These are phyloP conservation scores for Meandrusa payeni DNA, from an alignment of 2,888 invertebrate genomes.

Conservation along the genomic window DNA sequence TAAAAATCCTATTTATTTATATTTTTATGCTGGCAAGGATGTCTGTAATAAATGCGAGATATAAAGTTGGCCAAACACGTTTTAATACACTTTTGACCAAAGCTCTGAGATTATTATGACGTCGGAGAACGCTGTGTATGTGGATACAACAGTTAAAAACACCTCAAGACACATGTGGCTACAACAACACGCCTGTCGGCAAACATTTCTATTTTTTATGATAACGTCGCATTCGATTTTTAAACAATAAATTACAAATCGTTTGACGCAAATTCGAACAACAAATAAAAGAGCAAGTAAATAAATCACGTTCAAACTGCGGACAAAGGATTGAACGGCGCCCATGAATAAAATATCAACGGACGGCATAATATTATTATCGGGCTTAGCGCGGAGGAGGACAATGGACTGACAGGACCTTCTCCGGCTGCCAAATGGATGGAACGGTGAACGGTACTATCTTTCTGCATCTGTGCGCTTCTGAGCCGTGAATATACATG, in stretches of 20 bases:
- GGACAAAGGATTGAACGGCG: constrained; percentile 15
- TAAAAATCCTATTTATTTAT: no score
- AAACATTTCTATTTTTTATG: no score
- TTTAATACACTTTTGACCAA: no score
- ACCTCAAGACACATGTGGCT: no score
- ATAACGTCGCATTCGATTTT: no score
- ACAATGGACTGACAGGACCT: constrained; percentile 7
- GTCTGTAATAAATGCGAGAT: no score
- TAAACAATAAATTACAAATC: constrained; percentile 4
- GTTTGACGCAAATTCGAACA: constrained; percentile 7
- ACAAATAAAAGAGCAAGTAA: constrained; percentile 15
- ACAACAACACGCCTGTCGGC: no score
- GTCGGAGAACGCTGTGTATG: no score
- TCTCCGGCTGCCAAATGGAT: neutral
- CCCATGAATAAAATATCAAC: constrained; percentile 21
- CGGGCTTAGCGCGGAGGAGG: constrained; percentile 11
- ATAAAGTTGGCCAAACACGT: no score
- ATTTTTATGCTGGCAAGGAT: no score
- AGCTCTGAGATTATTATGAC: no score
- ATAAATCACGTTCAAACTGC: constrained; percentile 20
- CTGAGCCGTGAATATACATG: neutral
- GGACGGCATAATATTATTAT: constrained; percentile 20
- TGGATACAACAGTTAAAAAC: no score
- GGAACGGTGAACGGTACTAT: neutral
- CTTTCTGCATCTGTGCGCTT: neutral